Evolutionary conservation across 2,888 invertebrate genomes (phyloP), one percentile per base, ranked within the genome.

Genomic region (Crioceris asparagi): DNA sequence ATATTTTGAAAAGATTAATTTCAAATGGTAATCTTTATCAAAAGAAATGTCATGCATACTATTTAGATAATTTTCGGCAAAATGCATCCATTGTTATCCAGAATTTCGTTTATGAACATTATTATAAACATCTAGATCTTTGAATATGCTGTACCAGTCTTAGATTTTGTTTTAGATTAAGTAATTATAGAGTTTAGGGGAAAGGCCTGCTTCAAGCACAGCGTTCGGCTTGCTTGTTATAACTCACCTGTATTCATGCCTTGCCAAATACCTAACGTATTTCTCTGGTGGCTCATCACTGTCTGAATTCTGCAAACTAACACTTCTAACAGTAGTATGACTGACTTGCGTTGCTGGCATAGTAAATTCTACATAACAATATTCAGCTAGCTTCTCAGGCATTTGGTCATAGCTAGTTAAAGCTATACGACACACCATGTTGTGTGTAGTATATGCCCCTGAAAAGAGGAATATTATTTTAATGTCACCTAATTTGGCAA

Each of bases 371-470:
- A 97, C 93, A 61, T 77, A 78, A 51, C 88, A 87, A 65, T 77
- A 82, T 50, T 83, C 83, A 43, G 92, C 83, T 61, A 96, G 74
- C 63, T 85, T 81, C 47, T 90, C 92, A 17, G 98, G 98, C 59
- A 97, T 80, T 69, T 94, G 88, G 68, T 98, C 98, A 69, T 90
- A 98, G 32, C 92, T 91, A 15, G 94, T 96, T 48, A 99, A 74
- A 44, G 91, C 90, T 74, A 99, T 81, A 44, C 88, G 81, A 58
- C 93, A 90, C 45, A 88, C 85, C 68, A 98, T 77, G 62, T 93
- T 82, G 71, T 98, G 97, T 14, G 88, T 92, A 44, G 97, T 97
- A 68, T 98, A 98, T 15, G 98, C 97, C 36, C 93, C 93, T 93
- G 55, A 37, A 65, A 49, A 16, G n/a, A n/a, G n/a, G n/a, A n/a